These are phyloP conservation scores for Diadophis punctatus DNA, from an alignment of 2,113 vertebrate species.

Conservation along the genomic window DNA sequence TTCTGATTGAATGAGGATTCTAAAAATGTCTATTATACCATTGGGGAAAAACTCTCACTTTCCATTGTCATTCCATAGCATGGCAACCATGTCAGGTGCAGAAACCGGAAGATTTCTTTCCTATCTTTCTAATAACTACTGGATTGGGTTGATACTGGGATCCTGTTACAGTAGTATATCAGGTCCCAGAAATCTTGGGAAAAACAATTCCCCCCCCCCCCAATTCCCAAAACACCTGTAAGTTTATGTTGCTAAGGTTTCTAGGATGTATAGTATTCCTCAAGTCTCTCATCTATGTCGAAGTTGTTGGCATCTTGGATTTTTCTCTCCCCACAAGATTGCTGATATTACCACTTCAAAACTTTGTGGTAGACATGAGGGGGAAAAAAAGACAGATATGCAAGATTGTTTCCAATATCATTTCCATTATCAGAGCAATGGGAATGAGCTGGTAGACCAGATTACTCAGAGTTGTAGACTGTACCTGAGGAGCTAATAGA, in stretches of 20 bases:
- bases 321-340: neutral
- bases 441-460: neutral
- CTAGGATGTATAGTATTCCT: neutral
- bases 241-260: neutral
- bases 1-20: neutral
- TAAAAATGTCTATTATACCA: neutral
- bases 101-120: neutral
- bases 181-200: neutral
- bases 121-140: neutral
- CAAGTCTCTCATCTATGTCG: neutral
- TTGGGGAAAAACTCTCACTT: neutral
- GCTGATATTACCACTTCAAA: neutral
- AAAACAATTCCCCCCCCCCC: neutral
- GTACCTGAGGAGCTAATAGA: neutral
- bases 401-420: neutral
- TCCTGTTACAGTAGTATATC: neutral
- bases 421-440: neutral
- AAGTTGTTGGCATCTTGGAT: neutral
- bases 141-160: neutral
- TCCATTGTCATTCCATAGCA: neutral
- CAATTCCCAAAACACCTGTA: neutral
- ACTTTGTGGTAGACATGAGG: neutral
- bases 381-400: neutral
- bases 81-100: neutral
- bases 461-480: neutral